Conservation (phyloP, 2,888 invertebrate species). For the Tipula confusa region DNA sequence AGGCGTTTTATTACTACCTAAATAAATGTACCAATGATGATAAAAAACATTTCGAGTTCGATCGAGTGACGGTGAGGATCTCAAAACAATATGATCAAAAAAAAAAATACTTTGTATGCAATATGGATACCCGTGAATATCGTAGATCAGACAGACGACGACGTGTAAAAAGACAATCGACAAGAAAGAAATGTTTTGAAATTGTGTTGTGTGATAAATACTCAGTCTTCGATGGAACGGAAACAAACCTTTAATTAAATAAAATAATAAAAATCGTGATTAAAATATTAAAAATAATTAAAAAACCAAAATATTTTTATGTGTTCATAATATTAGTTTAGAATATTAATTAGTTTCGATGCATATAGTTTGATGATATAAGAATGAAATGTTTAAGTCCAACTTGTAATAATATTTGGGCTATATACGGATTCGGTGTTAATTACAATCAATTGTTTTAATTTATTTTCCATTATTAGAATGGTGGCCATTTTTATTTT, state of each 20-base stretch:
- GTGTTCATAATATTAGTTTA: not conserved
- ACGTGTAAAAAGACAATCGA: too few relatives aligned
- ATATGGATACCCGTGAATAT: not conserved
- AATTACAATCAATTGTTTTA: not conserved
- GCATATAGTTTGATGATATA: not conserved
- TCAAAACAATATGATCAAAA: too few relatives aligned
- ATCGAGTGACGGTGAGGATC: too few relatives aligned
- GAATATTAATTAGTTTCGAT: not conserved
- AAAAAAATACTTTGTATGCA: not conserved
- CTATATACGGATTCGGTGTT: not conserved
- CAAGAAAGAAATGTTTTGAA: too few relatives aligned
- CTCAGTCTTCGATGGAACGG: too few relatives aligned
- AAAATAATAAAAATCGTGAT: not conserved
- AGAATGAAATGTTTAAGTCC: not conserved
- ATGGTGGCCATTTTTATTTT: too few relatives aligned
- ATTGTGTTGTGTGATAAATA: constrained; percentile 4
- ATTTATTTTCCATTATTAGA: too few relatives aligned
- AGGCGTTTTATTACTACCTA: too few relatives aligned
- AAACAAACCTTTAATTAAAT: not conserved
- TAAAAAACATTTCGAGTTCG: too few relatives aligned
- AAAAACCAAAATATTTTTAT: not conserved
- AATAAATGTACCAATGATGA: too few relatives aligned
- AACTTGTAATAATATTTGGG: not conserved
- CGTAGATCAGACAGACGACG: not conserved
- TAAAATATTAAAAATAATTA: constrained; percentile 25